These are phyloP conservation scores for Channa striata DNA, from an alignment of 2,797 vertebrate species.

Conservation along the genomic window DNA sequence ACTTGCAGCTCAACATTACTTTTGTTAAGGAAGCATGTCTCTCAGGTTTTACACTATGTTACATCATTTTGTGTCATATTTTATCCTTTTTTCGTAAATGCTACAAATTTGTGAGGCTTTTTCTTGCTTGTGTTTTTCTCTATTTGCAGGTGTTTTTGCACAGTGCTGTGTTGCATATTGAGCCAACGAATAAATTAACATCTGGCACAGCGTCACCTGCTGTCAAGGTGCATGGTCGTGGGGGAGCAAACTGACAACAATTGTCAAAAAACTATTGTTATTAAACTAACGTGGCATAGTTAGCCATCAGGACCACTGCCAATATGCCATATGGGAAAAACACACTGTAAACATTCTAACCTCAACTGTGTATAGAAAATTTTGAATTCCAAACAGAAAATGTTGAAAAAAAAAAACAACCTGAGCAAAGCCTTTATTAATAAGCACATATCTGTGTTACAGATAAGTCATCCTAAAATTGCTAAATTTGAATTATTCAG, in stretches of 20 bases:
- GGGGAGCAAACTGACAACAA: too few relatives aligned
- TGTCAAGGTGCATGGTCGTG: too few relatives aligned
- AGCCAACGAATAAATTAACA: too few relatives aligned
- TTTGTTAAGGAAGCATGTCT: neutral
- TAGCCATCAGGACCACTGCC: constrained; percentile 5
- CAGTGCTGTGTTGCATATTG: neutral
- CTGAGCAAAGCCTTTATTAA: constrained; percentile 33
- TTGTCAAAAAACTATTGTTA: too few relatives aligned
- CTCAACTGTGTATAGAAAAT: neutral
- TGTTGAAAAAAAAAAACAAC: too few relatives aligned
- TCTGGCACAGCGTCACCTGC: too few relatives aligned
- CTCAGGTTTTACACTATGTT: neutral
- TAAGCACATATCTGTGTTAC: constrained; percentile 26
- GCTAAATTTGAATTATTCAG: neutral
- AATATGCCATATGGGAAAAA: constrained; percentile 3
- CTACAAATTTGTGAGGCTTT: neutral
- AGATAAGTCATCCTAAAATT: constrained; percentile 63
- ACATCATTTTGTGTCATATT: neutral
- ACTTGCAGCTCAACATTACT: neutral
- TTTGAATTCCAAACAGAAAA: too few relatives aligned
- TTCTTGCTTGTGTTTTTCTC: neutral
- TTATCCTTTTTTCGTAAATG: neutral
- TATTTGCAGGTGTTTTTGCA: neutral
- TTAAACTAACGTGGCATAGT: neutral
- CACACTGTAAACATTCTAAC: constrained; percentile 14